These are phyloP conservation scores for Erinaceus europaeus DNA, from an alignment of 2,113 vertebrate genomes.

Conservation along the genomic window DNA sequence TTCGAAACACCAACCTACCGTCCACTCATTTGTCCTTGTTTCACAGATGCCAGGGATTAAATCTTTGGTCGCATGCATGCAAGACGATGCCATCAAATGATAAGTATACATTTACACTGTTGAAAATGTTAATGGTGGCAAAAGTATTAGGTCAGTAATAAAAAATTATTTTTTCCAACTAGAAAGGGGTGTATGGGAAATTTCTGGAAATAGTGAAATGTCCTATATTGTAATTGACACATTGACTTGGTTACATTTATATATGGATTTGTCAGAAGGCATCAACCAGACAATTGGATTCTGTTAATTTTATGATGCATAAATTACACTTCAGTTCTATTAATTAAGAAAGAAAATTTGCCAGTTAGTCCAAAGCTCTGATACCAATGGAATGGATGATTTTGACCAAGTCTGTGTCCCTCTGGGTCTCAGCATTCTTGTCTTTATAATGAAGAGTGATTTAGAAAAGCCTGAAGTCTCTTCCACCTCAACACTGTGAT, in stretches of 20 bases:
- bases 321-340: slow-evolving; percentile 34
- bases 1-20: too few relatives aligned
- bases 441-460: not conserved
- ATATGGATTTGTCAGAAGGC: not conserved
- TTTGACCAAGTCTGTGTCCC: not conserved
- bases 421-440: not conserved
- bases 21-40: too few relatives aligned
- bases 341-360: too few relatives aligned
- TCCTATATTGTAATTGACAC: not conserved
- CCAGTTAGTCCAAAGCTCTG: too few relatives aligned
- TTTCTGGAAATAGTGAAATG: not conserved
- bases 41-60: too few relatives aligned
- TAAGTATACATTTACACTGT: not conserved
- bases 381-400: not conserved
- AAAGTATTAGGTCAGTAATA: not conserved
- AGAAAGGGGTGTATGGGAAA: not conserved
- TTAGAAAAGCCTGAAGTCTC: not conserved
- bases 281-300: not conserved
- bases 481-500: not conserved
- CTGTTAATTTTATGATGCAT: not conserved
- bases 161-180: not conserved
- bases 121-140: not conserved
- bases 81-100: not conserved
- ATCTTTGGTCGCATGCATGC: too few relatives aligned
- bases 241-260: not conserved